These are phyloP conservation scores for Smittia aterrima DNA, from an alignment of 2,888 invertebrate species.

Conservation along the genomic window DNA sequence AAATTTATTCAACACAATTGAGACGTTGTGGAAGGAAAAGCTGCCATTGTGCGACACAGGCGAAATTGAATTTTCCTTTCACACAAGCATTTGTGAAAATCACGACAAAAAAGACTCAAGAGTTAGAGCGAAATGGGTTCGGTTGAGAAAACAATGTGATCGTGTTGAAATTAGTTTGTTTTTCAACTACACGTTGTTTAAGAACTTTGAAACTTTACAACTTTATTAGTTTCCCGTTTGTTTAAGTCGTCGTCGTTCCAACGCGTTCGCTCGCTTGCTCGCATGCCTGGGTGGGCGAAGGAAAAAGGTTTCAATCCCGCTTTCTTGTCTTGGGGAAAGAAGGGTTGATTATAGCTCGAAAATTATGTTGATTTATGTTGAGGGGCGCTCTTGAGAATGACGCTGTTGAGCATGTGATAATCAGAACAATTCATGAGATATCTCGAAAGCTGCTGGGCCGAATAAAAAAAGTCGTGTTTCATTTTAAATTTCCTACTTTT, in stretches of 20 bases:
- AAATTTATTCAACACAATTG: conserved; percentile 4
- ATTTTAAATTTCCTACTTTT: background rate
- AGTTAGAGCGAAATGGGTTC: background rate
- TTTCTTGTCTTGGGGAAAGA: background rate
- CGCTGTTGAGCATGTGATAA: no score
- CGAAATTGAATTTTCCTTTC: background rate
- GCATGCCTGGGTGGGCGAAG: no score
- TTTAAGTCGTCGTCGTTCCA: background rate
- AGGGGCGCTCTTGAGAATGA: no score
- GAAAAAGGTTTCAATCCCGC: background rate
- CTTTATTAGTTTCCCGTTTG: conserved; percentile 24
- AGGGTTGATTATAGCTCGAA: background rate
- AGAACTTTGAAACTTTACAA: conserved; percentile 4
- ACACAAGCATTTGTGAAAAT: background rate
- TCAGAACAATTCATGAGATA: no score
- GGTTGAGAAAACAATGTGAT: conserved; percentile 6
- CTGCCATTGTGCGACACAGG: background rate
- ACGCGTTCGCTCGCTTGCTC: no score
- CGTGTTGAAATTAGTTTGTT: conserved; percentile 18
- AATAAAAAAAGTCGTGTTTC: no score
- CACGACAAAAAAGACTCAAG: background rate
- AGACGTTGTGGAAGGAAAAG: background rate
- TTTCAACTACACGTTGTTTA: background rate
- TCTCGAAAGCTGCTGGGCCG: no score
- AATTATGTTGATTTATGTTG: no score